Percentiles rank a stretch among this genome's conserved stretches.
These are phyloP conservation scores for Eristalinus aeneus DNA, from an alignment of 2,888 invertebrate species.

Conservation along the genomic window DNA sequence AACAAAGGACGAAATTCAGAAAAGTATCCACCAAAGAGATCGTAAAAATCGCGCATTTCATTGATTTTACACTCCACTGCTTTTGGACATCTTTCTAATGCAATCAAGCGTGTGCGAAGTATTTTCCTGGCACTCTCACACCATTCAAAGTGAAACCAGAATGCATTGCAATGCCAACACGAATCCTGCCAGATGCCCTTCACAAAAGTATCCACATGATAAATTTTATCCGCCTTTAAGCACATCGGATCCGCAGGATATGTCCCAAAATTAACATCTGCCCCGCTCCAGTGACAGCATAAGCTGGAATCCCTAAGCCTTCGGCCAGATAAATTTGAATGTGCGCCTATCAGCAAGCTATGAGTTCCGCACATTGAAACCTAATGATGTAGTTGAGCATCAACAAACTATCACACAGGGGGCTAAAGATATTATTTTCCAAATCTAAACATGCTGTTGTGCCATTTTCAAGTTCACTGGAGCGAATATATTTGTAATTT, in stretches of 20 bases:
- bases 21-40: not conserved
- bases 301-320: constrained; percentile 24
- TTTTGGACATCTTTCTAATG: constrained; percentile 28
- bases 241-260: not conserved
- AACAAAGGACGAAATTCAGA: not conserved
- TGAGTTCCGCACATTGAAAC: constrained; percentile 62
- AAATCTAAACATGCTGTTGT: constrained; percentile 66
- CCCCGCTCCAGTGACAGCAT: constrained; percentile 10
- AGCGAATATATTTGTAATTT: constrained; percentile 63
- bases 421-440: constrained; percentile 48
- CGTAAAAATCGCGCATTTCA: not conserved
- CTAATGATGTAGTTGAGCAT: constrained; percentile 54
- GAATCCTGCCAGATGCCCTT: constrained; percentile 16
- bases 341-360: constrained; percentile 53
- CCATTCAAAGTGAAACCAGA: constrained; percentile 22
- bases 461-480: constrained; percentile 68
- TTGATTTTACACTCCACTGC: not conserved
- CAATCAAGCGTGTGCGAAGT: constrained; percentile 31
- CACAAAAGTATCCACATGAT: constrained; percentile 21
- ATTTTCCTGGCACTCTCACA: constrained; percentile 16
- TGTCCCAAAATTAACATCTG: constrained; percentile 27
- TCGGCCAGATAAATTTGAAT: constrained; percentile 50
- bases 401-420: not conserved
- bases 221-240: constrained; percentile 14
- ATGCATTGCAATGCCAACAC: constrained; percentile 14